Evolutionary conservation across 2,113 vertebrate genomes (phyloP).

Genomic region (Mus spicilegus): DNA sequence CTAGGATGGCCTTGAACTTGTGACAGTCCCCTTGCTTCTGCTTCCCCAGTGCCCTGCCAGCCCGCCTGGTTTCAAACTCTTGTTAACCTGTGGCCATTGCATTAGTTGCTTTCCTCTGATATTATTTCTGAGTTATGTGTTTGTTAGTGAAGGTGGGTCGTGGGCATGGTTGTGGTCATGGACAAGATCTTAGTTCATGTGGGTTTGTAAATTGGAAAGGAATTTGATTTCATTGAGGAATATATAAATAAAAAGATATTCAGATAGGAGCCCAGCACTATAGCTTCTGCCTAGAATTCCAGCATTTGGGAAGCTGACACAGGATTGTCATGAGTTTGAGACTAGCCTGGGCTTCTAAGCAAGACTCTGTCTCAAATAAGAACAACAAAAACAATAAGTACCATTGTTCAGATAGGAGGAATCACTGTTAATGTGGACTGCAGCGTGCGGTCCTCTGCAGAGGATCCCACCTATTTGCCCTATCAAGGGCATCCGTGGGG

Average conservation of each 20-base stretch:
- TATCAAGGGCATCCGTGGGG: not conserved
- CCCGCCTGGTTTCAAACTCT: not conserved
- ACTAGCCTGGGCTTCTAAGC: not conserved
- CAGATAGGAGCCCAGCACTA: not conserved
- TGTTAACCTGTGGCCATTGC: not conserved
- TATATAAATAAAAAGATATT: not conserved
- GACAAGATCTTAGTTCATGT: not conserved
- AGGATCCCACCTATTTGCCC: not conserved
- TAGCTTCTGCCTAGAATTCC: not conserved
- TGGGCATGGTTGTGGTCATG: not conserved
- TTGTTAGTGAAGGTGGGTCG: not conserved
- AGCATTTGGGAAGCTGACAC: not conserved
- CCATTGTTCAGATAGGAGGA: too few species aligned
- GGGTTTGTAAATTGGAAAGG: constrained; percentile 32
- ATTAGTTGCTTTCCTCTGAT: not conserved
- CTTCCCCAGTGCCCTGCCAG: not conserved
- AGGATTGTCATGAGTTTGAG: not conserved
- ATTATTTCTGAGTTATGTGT: not conserved
- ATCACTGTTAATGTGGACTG: not conserved
- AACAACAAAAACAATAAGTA: not conserved
- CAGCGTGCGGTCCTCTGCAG: not conserved
- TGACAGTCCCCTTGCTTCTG: not conserved
- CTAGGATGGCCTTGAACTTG: not conserved
- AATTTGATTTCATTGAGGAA: not conserved
- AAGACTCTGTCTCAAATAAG: not conserved